Base-by-base conservation (phyloP, 37 sponge, comb jelly and placozoan genomes). In the Agelas oroides region DNA sequence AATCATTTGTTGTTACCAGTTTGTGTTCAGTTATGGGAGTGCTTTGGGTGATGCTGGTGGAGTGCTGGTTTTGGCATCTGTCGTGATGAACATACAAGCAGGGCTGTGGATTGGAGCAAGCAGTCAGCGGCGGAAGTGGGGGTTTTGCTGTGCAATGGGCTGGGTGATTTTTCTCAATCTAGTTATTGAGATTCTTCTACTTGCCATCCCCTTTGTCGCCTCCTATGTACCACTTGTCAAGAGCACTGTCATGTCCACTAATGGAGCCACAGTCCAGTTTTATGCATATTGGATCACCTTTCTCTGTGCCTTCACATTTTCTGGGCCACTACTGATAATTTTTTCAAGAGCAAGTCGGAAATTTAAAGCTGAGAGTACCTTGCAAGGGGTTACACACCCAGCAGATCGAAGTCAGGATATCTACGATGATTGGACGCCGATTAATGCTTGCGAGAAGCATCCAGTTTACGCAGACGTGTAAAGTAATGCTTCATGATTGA, bases 81-180 rank as follows among this genome's bases (percentile, higher is more conserved):
- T 75, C 5, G 56, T 73, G 12, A 73, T 84, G 74, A 84, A 84
- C 55, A 21, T 84, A 27, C 73, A 84, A 33, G 81, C 81, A 31
- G 81, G 81, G 35, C 57, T 80, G 38, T 80, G 81, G 81, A 69
- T 80, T 13, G 70, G 81, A 14, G 81, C 81, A 5, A 80, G 70
- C 58, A 34, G 34, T 1, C 70, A 69, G 17, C 13, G 31, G 31
- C 41, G 81, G 20, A 80, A 69, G 70, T 30, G 33, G 19, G 58
- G 34, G 0, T 70, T 69, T 59, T 57, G 35, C 58, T 32, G 23
- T 11, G 70, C 58, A 21, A 57, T 80, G 21, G 58, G 24, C 5
- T 32, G 30, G 28, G 81, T 80, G 0, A 34, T 36, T 5, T 55
- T 34, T 0, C 31, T 80, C 27, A 80, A 80, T 53, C 6, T 80